These are phyloP conservation scores for Heliconius congener DNA, from an alignment of 1,140 invertebrate species.

Conservation along the genomic window DNA sequence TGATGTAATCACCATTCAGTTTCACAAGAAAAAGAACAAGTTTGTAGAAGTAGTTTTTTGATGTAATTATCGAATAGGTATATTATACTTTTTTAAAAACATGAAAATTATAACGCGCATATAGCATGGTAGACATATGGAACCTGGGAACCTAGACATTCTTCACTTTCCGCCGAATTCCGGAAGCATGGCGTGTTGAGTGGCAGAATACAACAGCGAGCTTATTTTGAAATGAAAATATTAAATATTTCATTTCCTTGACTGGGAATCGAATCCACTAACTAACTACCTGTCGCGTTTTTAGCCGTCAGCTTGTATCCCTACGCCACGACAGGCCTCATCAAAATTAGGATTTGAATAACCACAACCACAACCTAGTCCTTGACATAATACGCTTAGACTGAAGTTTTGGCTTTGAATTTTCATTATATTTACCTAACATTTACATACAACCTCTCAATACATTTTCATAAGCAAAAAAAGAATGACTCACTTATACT, in stretches of 20 bases:
- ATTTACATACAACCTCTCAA: no score
- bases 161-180: neutral
- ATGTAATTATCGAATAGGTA: no score
- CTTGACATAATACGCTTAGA: no score
- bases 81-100: neutral
- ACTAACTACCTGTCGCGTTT: neutral
- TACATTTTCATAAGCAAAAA: no score
- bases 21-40: no score
- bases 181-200: neutral
- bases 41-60: no score
- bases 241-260: neutral
- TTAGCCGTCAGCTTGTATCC: neutral
- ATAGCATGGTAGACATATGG: neutral
- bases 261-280: neutral
- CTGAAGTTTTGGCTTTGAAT: no score
- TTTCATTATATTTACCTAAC: no score
- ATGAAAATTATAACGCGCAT: neutral
- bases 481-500: no score
- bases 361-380: no score
- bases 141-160: neutral
- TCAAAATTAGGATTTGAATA: no score
- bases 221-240: neutral
- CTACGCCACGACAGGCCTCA: neutral
- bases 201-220: neutral
- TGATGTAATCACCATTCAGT: no score